Conservation (phyloP, 1,140 invertebrate genomes). For the Frieseomelitta varia region DNA sequence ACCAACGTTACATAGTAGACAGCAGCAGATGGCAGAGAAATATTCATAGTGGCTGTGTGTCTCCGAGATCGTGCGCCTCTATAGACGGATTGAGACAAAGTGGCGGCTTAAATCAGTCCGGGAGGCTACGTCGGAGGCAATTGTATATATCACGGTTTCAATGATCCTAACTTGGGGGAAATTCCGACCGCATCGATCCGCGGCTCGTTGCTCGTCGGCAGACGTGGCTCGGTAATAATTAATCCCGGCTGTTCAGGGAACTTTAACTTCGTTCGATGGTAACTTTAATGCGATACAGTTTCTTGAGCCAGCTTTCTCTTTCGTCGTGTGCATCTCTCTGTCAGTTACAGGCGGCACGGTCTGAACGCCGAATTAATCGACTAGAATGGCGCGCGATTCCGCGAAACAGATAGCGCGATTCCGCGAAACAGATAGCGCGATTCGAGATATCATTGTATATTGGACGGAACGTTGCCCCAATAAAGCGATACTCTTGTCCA, state of each 20-base stretch:
- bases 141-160: background rate
- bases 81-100: constrained; percentile 10
- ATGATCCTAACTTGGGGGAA: background rate
- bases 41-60: background rate
- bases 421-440: background rate
- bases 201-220: background rate
- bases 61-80: background rate
- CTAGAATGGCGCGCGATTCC: background rate
- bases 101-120: constrained; percentile 2
- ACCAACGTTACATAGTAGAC: background rate
- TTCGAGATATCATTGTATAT: background rate
- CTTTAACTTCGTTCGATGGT: background rate
- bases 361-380: constrained; percentile 2
- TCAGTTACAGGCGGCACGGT: background rate
- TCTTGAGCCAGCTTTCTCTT: background rate
- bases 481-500: background rate
- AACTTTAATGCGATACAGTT: constrained; percentile 1
- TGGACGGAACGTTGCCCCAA: background rate
- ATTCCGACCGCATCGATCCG: constrained; percentile 4
- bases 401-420: background rate
- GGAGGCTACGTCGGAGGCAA: background rate
- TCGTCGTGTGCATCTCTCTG: background rate
- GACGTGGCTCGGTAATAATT: constrained; percentile 23
- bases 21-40: background rate
- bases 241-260: background rate